A percentile compares a stretch with the other conserved stretches of the same genome.
Conservation (phyloP, 1,140 invertebrate genomes). For the Branchinecta lynchi region DNA sequence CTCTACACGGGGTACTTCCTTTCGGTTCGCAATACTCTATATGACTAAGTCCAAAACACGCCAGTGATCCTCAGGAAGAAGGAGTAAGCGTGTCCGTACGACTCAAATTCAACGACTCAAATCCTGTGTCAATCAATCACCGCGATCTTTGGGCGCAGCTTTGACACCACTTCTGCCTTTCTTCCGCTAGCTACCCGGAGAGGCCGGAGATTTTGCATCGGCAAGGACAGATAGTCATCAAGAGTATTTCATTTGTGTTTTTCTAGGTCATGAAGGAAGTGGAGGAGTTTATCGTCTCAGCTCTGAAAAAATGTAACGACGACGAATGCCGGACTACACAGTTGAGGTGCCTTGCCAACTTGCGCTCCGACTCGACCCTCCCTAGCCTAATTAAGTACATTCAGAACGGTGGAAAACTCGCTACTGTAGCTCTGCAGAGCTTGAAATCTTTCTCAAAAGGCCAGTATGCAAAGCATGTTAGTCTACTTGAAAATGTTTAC, state of each 20-base stretch:
- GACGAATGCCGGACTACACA: neutral
- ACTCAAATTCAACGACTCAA: too few species aligned
- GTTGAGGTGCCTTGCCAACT: neutral
- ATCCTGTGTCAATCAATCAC: too few species aligned
- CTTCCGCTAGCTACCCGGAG: too few species aligned
- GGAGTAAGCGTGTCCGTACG: too few species aligned
- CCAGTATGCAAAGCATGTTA: neutral
- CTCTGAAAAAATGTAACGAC: neutral
- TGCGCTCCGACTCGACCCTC: neutral
- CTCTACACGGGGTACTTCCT: too few species aligned
- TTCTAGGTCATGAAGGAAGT: neutral
- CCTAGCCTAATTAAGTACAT: neutral
- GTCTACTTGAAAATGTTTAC: conserved; percentile 34
- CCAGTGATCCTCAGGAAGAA: too few species aligned
- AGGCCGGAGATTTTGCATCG: too few species aligned
- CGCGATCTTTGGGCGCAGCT: too few species aligned
- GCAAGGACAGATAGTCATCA: too few species aligned
- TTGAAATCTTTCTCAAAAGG: neutral
- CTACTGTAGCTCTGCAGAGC: neutral
- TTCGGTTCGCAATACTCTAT: too few species aligned
- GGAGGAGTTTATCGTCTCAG: neutral
- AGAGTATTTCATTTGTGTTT: neutral
- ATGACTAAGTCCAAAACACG: too few species aligned
- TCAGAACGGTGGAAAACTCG: neutral
- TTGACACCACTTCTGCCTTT: too few species aligned